Evolutionary conservation across 2,797 vertebrate genomes (phyloP).

Genomic region (Antrozous pallidus): DNA sequence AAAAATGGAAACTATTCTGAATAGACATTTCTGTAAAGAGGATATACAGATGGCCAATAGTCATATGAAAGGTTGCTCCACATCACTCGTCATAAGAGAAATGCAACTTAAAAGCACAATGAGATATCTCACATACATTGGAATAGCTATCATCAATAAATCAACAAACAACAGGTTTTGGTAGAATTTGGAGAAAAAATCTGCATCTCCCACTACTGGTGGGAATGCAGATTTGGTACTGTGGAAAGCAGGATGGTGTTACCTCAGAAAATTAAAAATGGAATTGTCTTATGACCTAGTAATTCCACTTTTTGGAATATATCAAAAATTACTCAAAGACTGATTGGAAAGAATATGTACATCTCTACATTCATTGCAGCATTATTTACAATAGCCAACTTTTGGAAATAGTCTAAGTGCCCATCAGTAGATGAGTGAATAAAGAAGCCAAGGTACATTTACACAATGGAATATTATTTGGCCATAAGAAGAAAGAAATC

Average conservation of each 20-base stretch:
- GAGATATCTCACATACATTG: background rate
- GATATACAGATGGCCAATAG: background rate
- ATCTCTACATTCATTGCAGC: background rate
- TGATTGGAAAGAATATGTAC: background rate
- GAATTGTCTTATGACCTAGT: background rate
- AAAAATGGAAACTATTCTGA: background rate
- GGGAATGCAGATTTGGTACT: background rate
- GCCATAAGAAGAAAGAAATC: background rate
- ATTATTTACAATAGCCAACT: background rate
- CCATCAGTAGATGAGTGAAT: background rate
- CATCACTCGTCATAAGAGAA: background rate
- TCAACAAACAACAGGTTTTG: background rate
- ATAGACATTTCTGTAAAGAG: background rate
- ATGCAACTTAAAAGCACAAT: background rate
- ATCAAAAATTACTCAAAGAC: background rate
- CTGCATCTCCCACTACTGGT: too few relatives aligned
- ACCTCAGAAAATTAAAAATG: background rate
- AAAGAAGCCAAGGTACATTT: background rate
- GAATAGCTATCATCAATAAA: background rate
- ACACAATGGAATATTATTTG: background rate
- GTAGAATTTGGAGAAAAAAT: background rate
- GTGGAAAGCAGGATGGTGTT: background rate
- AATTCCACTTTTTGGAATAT: background rate
- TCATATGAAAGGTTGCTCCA: background rate
- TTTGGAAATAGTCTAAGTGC: background rate